phyloP scores from a whole-genome alignment of 2,888 invertebrate genomes.

The Biston stratarius region DNA sequence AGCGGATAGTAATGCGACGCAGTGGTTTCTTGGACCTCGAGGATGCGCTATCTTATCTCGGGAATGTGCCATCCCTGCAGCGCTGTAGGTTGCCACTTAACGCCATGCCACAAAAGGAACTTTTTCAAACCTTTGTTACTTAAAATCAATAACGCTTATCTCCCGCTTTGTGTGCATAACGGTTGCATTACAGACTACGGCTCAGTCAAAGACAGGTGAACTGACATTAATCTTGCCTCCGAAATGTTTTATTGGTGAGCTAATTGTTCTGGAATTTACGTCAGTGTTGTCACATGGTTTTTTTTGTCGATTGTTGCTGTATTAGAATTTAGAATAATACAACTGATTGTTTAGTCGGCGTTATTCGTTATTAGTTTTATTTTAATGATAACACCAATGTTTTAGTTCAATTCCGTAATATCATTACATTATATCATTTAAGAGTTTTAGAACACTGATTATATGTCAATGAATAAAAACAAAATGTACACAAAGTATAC shows the following conservation, averaged over 20 bases:
- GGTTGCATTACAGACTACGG: conserved; percentile 49
- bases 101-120: conserved; percentile 68
- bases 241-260: conserved; percentile 48
- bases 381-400: too few relatives aligned
- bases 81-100: conserved; percentile 76
- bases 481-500: too few relatives aligned
- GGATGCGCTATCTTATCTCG: conserved; percentile 74
- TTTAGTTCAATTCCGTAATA: too few relatives aligned
- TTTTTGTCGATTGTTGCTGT: background rate
- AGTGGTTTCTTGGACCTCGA: conserved; percentile 43
- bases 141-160: conserved; percentile 77
- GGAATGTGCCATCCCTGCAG: conserved; percentile 78
- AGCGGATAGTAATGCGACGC: conserved; percentile 72
- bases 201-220: conserved; percentile 56
- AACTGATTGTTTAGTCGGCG: too few relatives aligned
- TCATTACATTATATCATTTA: too few relatives aligned
- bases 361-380: too few relatives aligned
- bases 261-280: conserved; percentile 57
- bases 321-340: too few relatives aligned
- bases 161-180: conserved; percentile 71
- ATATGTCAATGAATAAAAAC: too few relatives aligned
- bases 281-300: conserved; percentile 41
- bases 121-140: conserved; percentile 61
- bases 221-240: conserved; percentile 65
- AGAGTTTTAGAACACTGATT: too few relatives aligned